Base-by-base conservation (phyloP, 2,113 vertebrate genomes). In the Sapajus apella region DNA sequence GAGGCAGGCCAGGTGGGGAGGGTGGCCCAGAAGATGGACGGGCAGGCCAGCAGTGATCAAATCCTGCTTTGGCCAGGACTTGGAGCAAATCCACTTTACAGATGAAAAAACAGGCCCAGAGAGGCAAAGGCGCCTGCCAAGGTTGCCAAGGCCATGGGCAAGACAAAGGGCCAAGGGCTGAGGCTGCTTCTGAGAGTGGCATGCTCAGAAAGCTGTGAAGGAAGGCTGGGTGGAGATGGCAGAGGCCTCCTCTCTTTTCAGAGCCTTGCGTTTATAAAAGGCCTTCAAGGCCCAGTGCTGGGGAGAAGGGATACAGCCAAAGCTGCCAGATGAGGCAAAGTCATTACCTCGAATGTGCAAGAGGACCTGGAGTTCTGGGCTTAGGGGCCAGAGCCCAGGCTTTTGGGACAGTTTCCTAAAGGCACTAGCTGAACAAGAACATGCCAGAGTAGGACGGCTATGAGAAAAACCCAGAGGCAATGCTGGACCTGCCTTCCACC, bases 391-490 rank as follows among this genome's bases (percentile, higher is more conserved):
- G 37, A 66, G 94, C 45, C 32, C 1, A 8, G 50, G 90, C 68
- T 47, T 40, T 56, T 35, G 4, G 35, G 72, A 79, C 40, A 6
- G 52, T 50, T 88, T 76, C 47, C 72, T 93, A 68, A 56, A 86
- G 50, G 70, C 37, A 30, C 43, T 4, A 16, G 16, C 91, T 45
- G 35, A 64, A 66, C 32, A 14, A 32, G 70, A 27, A 35, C 47
- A 14, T 1, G 2, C 8, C 23, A 45, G 50, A 16, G 21, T 18
- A 17, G n/a, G 64, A 37, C 12, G 45, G 30, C 47, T n/a, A 4
- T 1, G 5, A 50, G 25, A 45, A 55, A n/a, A 13, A 1, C 20
- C 50, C 70, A 0, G 20, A 23, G 17, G 10, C 2, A 18, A 8
- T 18, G 3, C 56, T 23, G 70, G 64, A 8, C 35, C 52, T 82